A percentile compares a stretch with the other conserved stretches of the same genome.
phyloP scores from a whole-genome alignment of 2,888 invertebrate species.

The Liposcelis brunnea region DNA sequence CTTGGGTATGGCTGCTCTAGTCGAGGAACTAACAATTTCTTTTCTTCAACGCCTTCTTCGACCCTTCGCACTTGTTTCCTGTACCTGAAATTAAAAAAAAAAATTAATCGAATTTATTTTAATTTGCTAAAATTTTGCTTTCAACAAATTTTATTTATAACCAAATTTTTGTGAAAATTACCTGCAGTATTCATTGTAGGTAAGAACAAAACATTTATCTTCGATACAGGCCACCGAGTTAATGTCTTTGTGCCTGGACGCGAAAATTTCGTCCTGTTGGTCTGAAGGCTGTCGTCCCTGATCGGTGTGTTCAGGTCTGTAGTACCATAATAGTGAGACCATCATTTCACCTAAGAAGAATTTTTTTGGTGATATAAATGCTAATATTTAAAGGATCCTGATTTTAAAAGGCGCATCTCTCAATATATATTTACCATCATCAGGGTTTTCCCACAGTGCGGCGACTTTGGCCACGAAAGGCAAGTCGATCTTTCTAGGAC shows the following conservation, averaged over 20 bases:
- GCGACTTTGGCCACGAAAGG: slow-evolving; percentile 92
- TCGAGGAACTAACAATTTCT: slow-evolving; percentile 56
- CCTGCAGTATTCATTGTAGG: slow-evolving; percentile 94
- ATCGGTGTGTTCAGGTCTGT: slow-evolving; percentile 93
- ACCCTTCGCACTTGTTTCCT: slow-evolving; percentile 61
- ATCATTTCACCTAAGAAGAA: slow-evolving; percentile 75
- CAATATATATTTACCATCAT: slow-evolving; percentile 64
- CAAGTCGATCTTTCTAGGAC: slow-evolving; percentile 61
- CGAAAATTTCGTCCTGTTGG: slow-evolving; percentile 84
- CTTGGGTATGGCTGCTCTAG: slow-evolving; percentile 54
- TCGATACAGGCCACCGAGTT: slow-evolving; percentile 96
- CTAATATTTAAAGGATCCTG: too few species aligned
- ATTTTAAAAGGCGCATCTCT: too few species aligned
- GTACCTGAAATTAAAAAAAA: slow-evolving; percentile 41
- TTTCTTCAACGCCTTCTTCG: slow-evolving; percentile 54
- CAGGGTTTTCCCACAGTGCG: slow-evolving; percentile 86
- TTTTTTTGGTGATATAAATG: slow-evolving; percentile 8
- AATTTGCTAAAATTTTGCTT: slow-evolving; percentile 1
- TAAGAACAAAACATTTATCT: slow-evolving; percentile 92
- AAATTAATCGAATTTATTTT: slow-evolving; percentile 9
- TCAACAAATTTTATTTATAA: slow-evolving; percentile 2
- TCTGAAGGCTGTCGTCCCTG: slow-evolving; percentile 64
- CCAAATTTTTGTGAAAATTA: too few species aligned
- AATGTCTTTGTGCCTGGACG: slow-evolving; percentile 85
- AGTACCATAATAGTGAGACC: slow-evolving; percentile 94